phyloP scores from a whole-genome alignment of 2,797 vertebrate genomes.

The Hozukius guyotensis region DNA sequence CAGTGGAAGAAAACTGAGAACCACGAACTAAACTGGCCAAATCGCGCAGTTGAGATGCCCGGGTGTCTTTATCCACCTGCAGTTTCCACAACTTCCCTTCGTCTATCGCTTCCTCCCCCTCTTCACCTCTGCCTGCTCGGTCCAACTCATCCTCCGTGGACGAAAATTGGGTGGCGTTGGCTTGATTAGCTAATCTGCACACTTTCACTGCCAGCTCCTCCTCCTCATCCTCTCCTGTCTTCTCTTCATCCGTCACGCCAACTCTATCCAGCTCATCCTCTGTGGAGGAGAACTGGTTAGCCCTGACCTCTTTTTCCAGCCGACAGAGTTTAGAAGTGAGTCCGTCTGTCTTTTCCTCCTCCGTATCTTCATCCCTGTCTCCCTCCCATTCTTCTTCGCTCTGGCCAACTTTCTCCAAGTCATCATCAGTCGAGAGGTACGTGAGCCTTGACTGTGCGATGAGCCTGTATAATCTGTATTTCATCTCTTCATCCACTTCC shows the following conservation, averaged over 20 bases:
- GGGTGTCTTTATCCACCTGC: slow-evolving; percentile 42
- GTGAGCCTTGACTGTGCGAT: slow-evolving; percentile 64
- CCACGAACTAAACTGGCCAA: slow-evolving; percentile 67
- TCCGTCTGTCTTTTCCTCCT: slow-evolving; percentile 24
- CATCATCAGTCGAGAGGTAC: slow-evolving; percentile 65
- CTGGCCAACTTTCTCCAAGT: slow-evolving; percentile 36
- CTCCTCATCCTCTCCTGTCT: neutral
- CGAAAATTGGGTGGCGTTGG: slow-evolving; percentile 62
- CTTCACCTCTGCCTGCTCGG: slow-evolving; percentile 29
- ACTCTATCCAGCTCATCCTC: slow-evolving; percentile 77
- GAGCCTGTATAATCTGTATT: slow-evolving; percentile 52
- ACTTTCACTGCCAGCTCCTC: slow-evolving; percentile 60
- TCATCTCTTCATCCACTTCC: slow-evolving; percentile 38
- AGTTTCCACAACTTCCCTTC: slow-evolving; percentile 63
- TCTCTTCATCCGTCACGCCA: slow-evolving; percentile 25
- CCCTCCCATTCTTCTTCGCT: slow-evolving; percentile 43
- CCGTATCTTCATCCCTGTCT: slow-evolving; percentile 9
- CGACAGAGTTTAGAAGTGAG: slow-evolving; percentile 58
- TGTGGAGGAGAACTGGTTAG: slow-evolving; percentile 73
- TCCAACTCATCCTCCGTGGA: slow-evolving; percentile 71
- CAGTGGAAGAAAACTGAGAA: slow-evolving; percentile 72
- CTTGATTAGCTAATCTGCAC: slow-evolving; percentile 59
- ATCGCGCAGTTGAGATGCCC: slow-evolving; percentile 34
- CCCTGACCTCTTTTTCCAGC: slow-evolving; percentile 58
- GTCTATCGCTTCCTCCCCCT: slow-evolving; percentile 14